Conservation (phyloP, 2,888 invertebrate species). For the Andrena flavipes region DNA sequence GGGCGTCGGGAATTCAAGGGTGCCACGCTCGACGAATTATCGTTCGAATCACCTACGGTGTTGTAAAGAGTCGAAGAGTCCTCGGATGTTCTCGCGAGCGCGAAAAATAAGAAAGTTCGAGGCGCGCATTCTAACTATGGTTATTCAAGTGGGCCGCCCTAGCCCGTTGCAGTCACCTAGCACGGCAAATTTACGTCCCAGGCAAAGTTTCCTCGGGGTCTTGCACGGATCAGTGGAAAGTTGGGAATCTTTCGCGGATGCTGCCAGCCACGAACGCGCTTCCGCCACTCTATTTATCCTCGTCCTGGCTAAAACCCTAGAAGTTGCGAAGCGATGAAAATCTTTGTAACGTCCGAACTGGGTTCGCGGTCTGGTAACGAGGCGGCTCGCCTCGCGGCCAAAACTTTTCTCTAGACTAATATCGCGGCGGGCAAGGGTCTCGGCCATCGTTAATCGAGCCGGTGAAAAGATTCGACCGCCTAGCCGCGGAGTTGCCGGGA, state of each 20-base stretch:
- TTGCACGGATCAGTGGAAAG: constrained; percentile 49
- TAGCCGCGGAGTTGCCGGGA: constrained; percentile 1
- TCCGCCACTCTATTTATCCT: constrained; percentile 45
- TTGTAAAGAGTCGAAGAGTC: too few relatives aligned
- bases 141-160: constrained; percentile 23
- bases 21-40: too few relatives aligned
- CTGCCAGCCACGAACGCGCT: constrained; percentile 25
- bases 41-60: too few relatives aligned
- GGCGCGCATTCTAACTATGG: constrained; percentile 15
- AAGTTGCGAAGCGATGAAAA: constrained; percentile 55
- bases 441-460: constrained; percentile 41
- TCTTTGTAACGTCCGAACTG: constrained; percentile 48
- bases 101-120: too few relatives aligned
- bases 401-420: background rate
- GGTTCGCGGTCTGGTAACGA: constrained; percentile 45
- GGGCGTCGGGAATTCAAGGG: too few relatives aligned
- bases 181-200: constrained; percentile 48
- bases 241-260: constrained; percentile 45
- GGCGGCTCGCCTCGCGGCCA: background rate
- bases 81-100: too few relatives aligned
- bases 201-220: constrained; percentile 32
- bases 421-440: background rate
- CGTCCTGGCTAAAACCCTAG: constrained; percentile 21
- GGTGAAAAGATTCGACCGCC: constrained; percentile 38
- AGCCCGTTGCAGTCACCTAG: background rate